Base-by-base conservation (phyloP, 1,140 invertebrate genomes). In the Spodoptera litura region DNA sequence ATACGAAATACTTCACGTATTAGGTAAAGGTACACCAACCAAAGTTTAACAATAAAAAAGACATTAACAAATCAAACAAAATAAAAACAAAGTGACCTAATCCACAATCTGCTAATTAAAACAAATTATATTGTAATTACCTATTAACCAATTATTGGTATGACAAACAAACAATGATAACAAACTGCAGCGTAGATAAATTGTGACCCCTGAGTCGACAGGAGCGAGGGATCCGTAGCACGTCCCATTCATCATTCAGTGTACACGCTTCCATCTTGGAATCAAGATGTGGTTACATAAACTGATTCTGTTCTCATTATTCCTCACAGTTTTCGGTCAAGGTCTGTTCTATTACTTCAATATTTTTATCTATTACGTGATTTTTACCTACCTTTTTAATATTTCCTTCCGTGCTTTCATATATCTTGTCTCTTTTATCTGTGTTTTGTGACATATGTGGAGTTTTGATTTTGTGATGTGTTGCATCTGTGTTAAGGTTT, bases 271-370 rank as follows among this genome's bases (percentile, higher is more conserved):
- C 62, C 58, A 38, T 53, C 49, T 58, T n/a, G 11, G 20, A 10
- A 73, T 55, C 64, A 44, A 58, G 31, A 80, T 80, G 78, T 76
- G 73, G 72, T 70, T 62, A 44, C 68, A 70, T 25, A 76, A 59
- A 76, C 8, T 76, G n/a, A 15, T 76, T 15, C 49, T 80, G 25
- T 53, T 49, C 44, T 58, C 53, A 38, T n/a, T 68, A 51, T 20
- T 76, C 31, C 27, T 76, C 52, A 9, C 66, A 44, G 78, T 49
- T 58, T 71, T 27, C 25, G 64, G 56, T 38, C 64, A 80, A 80
- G 78, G 78, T 80, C 49, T 61, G 79, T 49, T 55, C 20, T 53
- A 31, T 51, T 56, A 20, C 53, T 55, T n/a, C 52, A 55, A 1
- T 2, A 13, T 25, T 53, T 70, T 70, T 27, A n/a, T 70, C 25